Base-by-base conservation (phyloP, 2,888 invertebrate genomes). In the Trypoxylon attenuatum region DNA sequence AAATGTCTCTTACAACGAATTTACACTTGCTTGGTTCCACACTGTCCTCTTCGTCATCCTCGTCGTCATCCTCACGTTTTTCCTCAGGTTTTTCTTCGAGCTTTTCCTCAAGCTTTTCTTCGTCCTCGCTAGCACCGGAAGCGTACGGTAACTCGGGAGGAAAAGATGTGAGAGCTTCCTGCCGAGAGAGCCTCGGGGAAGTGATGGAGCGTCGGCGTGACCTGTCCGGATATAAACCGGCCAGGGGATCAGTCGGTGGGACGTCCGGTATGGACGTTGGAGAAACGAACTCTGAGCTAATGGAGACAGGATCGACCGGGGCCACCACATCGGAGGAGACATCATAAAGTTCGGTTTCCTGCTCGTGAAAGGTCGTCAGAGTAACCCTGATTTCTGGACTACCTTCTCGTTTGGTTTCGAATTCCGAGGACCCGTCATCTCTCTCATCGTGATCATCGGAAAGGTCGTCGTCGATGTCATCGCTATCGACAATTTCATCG, bases 91-190 rank as follows among this genome's bases (percentile, higher is more conserved):
- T 58, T 10, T 52, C 62, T 21, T 76, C 79, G 29, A n/a, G 33
- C 13, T 33, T 33, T 13, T 33, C 79, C 2, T 59, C 66, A 13
- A 87, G 88, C 23, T 56, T 58, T n/a, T 53, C 62, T 19, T 76
- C 80, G 29, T 72, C 82, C 68, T 59, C 79, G 27, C 64, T 81
- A 29, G 57, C 52, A 16, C 63, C 54, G 8, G 57, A 59, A 22
- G 64, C 63, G 4, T 68, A 62, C 8, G 85, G 78, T 27, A 82
- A 72, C 19, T 85, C 84, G 22, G 78, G 33, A 2, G 85, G 85
- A 55, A 83, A 86, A 27, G 93, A 92, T 77, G 94, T 93, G 79
- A 95, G 92, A 0, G 95, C 95, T 87, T 94, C 94, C 84, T 95
- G 95, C 15, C 95, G 90, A 45, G 88, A 84, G 6, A 88, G 78